A percentile compares a stretch with the other conserved stretches of the same genome.
Evolutionary conservation across 2,888 invertebrate species (phyloP).

Genomic region (Himalopsyche japonica): DNA sequence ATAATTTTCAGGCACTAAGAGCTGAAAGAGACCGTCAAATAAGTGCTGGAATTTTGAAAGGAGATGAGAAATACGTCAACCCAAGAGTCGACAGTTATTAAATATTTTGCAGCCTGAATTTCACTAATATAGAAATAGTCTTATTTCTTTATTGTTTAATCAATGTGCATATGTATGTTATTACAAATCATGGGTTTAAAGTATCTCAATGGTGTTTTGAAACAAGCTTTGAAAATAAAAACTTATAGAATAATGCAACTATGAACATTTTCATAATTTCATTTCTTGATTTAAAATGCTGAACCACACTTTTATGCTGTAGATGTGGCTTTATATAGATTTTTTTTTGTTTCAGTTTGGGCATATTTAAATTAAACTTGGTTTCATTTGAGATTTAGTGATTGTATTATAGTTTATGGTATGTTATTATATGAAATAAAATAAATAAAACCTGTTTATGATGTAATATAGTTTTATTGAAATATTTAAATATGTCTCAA

Average conservation of each 20-base stretch:
- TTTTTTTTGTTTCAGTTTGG: too few species aligned
- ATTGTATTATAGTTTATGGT: too few species aligned
- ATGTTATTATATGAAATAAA: neutral
- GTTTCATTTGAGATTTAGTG: too few species aligned
- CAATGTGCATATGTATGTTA: neutral
- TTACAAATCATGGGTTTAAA: neutral
- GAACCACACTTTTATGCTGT: neutral
- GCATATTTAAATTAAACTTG: too few species aligned
- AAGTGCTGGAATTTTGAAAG: slow-evolving; percentile 59
- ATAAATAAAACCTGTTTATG: neutral
- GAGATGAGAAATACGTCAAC: slow-evolving; percentile 58
- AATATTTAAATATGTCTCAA: neutral
- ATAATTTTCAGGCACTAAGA: slow-evolving; percentile 60
- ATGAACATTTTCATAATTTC: too few species aligned
- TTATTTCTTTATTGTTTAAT: neutral
- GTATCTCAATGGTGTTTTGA: neutral
- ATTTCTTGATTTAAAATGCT: neutral
- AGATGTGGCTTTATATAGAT: too few species aligned
- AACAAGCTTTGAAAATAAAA: too few species aligned
- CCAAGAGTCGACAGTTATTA: slow-evolving; percentile 66
- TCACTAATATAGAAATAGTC: neutral
- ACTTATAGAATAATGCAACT: too few species aligned
- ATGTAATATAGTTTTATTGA: neutral
- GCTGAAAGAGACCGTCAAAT: slow-evolving; percentile 66
- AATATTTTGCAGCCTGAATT: slow-evolving; percentile 30